These are phyloP conservation scores for Illadopsis cleaveri DNA, from an alignment of 2,113 vertebrate genomes.

Conservation along the genomic window DNA sequence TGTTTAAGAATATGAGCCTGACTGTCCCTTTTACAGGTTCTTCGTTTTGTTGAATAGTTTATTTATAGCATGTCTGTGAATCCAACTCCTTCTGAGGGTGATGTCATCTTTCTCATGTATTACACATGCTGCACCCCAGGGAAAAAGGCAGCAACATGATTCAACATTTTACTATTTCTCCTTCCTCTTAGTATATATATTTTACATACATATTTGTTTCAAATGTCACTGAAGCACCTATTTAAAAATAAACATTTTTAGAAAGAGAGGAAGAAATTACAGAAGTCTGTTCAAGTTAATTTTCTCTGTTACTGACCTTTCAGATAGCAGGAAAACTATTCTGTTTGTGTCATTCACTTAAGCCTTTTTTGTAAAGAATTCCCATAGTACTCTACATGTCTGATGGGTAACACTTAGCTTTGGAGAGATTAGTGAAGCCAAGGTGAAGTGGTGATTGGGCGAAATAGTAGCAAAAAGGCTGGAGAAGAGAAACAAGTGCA, in stretches of 20 bases:
- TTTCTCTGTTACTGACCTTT: background rate
- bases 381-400: background rate
- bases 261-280: background rate
- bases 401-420: background rate
- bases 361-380: background rate
- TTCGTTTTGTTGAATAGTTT: constrained; percentile 30
- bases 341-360: background rate
- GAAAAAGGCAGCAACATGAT: background rate
- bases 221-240: background rate
- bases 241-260: background rate
- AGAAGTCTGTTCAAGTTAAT: background rate
- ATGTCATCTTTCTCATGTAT: constrained; percentile 43
- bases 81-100: constrained; percentile 6
- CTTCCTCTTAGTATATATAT: background rate
- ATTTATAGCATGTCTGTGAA: constrained; percentile 4
- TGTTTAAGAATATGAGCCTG: background rate
- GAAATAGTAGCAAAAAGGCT: background rate
- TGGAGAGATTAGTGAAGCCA: background rate
- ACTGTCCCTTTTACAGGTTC: background rate
- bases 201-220: background rate
- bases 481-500: background rate
- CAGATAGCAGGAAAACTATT: background rate
- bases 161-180: background rate
- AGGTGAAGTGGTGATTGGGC: background rate
- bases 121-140: background rate